Conservation (phyloP, 2,888 invertebrate genomes). For the Cosmorhoe ocellata region DNA sequence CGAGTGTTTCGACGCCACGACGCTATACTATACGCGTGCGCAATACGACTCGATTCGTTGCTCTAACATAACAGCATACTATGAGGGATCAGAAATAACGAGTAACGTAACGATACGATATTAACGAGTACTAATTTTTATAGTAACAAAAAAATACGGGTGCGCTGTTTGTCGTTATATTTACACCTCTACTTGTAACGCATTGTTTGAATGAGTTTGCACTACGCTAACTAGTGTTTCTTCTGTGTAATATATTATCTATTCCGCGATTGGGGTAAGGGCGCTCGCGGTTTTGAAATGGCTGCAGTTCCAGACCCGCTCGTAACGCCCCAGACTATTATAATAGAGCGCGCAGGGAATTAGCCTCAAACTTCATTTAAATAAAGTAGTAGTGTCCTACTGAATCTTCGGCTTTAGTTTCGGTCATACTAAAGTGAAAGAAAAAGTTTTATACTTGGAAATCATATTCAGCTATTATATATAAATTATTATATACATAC, state of each 20-base stretch:
- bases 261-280: slow-evolving; percentile 25
- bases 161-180: too few species aligned
- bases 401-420: slow-evolving; percentile 12
- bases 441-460: background rate
- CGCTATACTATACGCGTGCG: too few species aligned
- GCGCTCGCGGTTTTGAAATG: slow-evolving; percentile 31
- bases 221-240: slow-evolving; percentile 2
- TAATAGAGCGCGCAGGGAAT: slow-evolving; percentile 44
- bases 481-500: too few species aligned
- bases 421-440: background rate
- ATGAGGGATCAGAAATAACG: too few species aligned
- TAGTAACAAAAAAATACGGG: too few species aligned
- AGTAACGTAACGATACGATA: too few species aligned
- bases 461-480: background rate
- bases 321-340: slow-evolving; percentile 42
- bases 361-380: slow-evolving; percentile 47
- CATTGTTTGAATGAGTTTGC: too few species aligned
- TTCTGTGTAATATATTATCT: slow-evolving; percentile 10
- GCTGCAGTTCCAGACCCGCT: slow-evolving; percentile 24
- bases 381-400: slow-evolving; percentile 35
- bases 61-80: too few species aligned
- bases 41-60: too few species aligned
- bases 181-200: too few species aligned
- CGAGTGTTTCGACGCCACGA: too few species aligned
- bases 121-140: too few species aligned